Evolutionary conservation across 1,140 invertebrate genomes (phyloP), one percentile per base, ranked within the genome.

Genomic region (Sesamia nonagrioides): DNA sequence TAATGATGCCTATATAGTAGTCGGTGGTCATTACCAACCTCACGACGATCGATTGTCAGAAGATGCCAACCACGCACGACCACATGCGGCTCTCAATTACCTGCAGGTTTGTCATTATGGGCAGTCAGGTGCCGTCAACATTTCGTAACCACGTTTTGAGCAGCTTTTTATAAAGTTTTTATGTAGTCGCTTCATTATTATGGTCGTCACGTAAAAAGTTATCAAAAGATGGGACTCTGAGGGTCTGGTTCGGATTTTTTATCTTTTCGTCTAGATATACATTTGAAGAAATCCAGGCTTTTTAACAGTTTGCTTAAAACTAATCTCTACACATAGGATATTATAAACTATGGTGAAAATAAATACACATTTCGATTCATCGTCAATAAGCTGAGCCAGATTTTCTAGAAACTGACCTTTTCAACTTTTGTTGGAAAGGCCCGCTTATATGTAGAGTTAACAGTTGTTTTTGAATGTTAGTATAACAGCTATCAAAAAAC

Each of bases 11-110:
- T n/a, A n/a, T 50, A n/a, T 4, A 50, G 45, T n/a, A 50, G n/a
- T 50, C 15, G 45, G 15, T 50, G 13, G 13, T 48, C 45, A 56
- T 27, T 15, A 58, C 21, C 54, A 58, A 58, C 13, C 11, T 27
- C 54, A 58, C 27, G 27, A 56, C 18, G 7, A 7, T 6, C 54
- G 5, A 33, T 66, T 66, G 37, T 42, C 45, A 33, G 17, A 18
- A 45, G 40, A 33, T 15, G 66, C n/a, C 45, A 33, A 35, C 42
- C 66, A 50, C 66, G 66, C 27, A 21, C 66, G 66, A 15, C 66
- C 66, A 69, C 66, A 42, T 69, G 66, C 15, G 18, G 40, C 35
- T 33, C 66, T 48, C 66, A 50, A 33, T 48, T 69, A 69, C 42
- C 13, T 68, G 5, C n/a, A 48, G 40, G 11, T 18, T 33, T 69